phyloP scores from a whole-genome alignment of 2,113 vertebrate genomes.

The Odontophorus gujanensis region DNA sequence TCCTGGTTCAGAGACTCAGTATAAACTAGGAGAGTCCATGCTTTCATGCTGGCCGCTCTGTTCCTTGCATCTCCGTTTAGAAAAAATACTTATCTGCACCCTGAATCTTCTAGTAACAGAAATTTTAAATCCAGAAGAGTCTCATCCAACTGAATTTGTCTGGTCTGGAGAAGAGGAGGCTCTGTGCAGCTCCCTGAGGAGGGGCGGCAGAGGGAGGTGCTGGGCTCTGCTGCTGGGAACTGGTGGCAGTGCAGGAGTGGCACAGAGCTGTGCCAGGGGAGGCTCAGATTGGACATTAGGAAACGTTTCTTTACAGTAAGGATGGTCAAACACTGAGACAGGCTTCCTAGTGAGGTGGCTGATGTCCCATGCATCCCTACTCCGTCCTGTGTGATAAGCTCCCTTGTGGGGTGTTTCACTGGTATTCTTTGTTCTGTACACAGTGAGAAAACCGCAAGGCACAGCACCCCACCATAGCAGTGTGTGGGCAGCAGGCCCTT shows the following conservation, averaged over 20 bases:
- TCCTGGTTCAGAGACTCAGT: background rate
- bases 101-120: background rate
- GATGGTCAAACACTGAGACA: background rate
- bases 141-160: background rate
- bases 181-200: background rate
- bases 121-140: background rate
- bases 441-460: background rate
- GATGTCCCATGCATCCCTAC: background rate
- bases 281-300: background rate
- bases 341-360: background rate
- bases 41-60: background rate
- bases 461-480: background rate
- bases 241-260: background rate
- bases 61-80: background rate
- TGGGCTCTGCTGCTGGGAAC: background rate
- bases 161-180: background rate
- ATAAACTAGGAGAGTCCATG: background rate
- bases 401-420: background rate
- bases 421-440: background rate
- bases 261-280: background rate
- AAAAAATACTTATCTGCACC: background rate
- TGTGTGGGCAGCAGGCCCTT: background rate
- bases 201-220: background rate
- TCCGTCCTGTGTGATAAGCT: background rate
- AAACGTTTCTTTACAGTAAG: background rate